A percentile compares a stretch with the other conserved stretches of the same genome.
Conservation (phyloP, 53 echinoderm and acorn worm genomes). For the Apostichopus leukothele region DNA sequence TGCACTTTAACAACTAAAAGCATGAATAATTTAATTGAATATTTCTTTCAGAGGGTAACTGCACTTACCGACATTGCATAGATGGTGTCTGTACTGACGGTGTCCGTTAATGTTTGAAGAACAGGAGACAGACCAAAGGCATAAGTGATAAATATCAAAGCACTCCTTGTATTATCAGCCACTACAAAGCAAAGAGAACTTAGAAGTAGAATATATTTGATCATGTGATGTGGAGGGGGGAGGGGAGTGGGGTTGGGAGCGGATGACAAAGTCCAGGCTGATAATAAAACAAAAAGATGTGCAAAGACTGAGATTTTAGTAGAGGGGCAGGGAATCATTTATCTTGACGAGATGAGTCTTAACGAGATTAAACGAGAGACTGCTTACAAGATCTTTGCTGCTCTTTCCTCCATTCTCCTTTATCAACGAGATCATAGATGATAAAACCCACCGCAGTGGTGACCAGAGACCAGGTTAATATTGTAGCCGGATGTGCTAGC, state of each 20-base stretch:
- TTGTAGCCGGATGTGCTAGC: conserved; percentile 54
- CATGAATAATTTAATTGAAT: too few species aligned
- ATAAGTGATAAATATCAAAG: conserved; percentile 71
- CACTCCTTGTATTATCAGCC: conserved; percentile 66
- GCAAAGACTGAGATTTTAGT: too few species aligned
- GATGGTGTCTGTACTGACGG: conserved; percentile 96
- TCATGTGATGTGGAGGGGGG: too few species aligned
- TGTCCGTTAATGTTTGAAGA: conserved; percentile 86
- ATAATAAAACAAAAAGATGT: too few species aligned
- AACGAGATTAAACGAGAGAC: too few species aligned
- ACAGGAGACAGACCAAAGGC: conserved; percentile 89
- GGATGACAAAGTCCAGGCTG: too few species aligned
- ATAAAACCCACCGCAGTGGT: conserved; percentile 64
- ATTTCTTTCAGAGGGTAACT: too few species aligned
- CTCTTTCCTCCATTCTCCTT: conserved; percentile 53
- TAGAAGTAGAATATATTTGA: not conserved
- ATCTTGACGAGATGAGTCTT: too few species aligned
- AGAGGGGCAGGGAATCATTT: too few species aligned
- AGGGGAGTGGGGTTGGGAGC: too few species aligned
- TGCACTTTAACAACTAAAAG: too few species aligned
- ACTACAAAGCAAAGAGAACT: conserved; percentile 8
- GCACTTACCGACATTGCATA: conserved; percentile 97
- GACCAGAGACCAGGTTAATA: conserved; percentile 53
- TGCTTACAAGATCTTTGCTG: conserved; percentile 80
- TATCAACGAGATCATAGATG: conserved; percentile 64